phyloP scores from a whole-genome alignment of 2,113 vertebrate species.

The Manacus vitellinus region DNA sequence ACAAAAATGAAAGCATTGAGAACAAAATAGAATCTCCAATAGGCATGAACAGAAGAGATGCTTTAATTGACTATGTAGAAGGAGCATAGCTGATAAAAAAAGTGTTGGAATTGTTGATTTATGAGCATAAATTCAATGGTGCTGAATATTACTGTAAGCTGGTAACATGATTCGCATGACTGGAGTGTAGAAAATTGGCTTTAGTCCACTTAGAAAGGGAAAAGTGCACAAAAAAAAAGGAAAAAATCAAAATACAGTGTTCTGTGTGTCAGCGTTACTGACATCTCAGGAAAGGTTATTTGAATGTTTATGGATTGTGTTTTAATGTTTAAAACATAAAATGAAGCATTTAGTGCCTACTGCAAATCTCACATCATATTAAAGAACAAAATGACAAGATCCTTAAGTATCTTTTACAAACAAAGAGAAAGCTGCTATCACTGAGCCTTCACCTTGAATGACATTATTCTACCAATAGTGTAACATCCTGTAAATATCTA shows the following conservation, averaged over 20 bases:
- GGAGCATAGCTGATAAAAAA: neutral
- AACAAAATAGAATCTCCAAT: neutral
- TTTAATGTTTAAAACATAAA: slow-evolving; percentile 9
- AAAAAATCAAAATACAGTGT: neutral
- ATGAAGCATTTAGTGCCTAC: neutral
- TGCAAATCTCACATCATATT: neutral
- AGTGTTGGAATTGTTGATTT: neutral
- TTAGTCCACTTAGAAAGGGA: neutral
- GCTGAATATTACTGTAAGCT: neutral
- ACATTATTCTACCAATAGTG: neutral
- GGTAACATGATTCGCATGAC: neutral
- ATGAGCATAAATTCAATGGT: neutral
- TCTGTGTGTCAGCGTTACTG: neutral
- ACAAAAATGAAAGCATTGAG: neutral
- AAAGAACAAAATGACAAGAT: neutral
- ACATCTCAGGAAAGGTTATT: neutral
- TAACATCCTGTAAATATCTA: neutral
- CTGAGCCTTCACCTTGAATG: neutral
- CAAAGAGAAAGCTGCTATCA: neutral
- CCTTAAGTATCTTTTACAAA: neutral
- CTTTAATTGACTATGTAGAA: neutral
- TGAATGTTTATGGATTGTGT: neutral
- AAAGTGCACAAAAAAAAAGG: neutral
- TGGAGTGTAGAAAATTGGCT: slow-evolving; percentile 11
- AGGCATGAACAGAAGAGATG: neutral